phyloP scores from a whole-genome alignment of 2,113 vertebrate genomes.

The Blennius ocellaris region DNA sequence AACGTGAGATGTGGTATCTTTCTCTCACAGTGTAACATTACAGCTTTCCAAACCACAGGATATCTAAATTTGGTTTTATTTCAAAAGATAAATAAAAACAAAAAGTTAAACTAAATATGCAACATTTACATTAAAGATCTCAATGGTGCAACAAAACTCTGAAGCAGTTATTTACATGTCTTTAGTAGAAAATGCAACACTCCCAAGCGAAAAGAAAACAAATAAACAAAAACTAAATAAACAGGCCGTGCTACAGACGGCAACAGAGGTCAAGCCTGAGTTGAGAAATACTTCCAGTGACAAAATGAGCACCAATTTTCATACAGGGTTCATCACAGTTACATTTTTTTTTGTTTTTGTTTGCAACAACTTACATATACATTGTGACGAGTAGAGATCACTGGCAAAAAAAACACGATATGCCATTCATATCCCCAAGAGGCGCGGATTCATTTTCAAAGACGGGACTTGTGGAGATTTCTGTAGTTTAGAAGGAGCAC shows the following conservation, averaged over 20 bases:
- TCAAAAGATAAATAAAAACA: conserved; percentile 75
- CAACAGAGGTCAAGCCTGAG: conserved; percentile 30
- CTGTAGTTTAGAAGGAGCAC: conserved; percentile 33
- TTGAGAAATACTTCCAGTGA: conserved; percentile 65
- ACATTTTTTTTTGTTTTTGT: conserved; percentile 34
- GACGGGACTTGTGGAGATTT: conserved; percentile 22
- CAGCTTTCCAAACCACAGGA: conserved; percentile 64
- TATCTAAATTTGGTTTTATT: conserved; percentile 75
- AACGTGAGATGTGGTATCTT: conserved; percentile 13
- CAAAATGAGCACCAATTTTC: conserved; percentile 69
- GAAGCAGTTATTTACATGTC: conserved; percentile 69
- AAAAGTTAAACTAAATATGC: conserved; percentile 33
- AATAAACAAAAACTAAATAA: too few species aligned
- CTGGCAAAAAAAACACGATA: conserved; percentile 44
- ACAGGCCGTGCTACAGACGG: conserved; percentile 48
- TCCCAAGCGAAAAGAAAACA: conserved; percentile 41
- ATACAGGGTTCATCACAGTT: conserved; percentile 68
- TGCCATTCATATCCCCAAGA: conserved; percentile 66
- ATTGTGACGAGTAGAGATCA: conserved; percentile 46
- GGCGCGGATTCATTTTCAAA: conserved; percentile 51
- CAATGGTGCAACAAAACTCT: conserved; percentile 31
- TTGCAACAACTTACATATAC: conserved; percentile 51
- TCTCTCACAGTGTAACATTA: conserved; percentile 26
- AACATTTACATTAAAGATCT: conserved; percentile 58
- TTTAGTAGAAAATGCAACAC: conserved; percentile 61